Evolutionary conservation across 2,113 vertebrate genomes (phyloP).

Genomic region (Lampris incognitus): DNA sequence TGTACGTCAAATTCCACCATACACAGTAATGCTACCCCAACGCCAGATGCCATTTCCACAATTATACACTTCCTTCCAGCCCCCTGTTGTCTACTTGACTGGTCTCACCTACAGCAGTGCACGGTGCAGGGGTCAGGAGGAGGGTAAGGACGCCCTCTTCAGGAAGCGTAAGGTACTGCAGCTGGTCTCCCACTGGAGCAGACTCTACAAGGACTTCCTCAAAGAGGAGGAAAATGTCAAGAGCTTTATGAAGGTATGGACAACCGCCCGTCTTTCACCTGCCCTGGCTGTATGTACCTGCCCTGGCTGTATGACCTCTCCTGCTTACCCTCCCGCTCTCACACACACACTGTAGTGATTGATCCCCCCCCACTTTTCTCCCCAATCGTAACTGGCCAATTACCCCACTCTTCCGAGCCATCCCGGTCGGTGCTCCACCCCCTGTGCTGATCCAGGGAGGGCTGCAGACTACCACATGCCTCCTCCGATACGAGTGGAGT

Average conservation of each 20-base stretch:
- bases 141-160: slow-evolving; percentile 89
- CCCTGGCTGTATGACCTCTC: not conserved
- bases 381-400: too few species aligned
- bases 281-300: not conserved
- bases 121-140: slow-evolving; percentile 91
- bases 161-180: slow-evolving; percentile 96
- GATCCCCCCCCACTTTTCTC: too few species aligned
- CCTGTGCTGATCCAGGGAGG: too few species aligned
- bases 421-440: too few species aligned
- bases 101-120: slow-evolving; percentile 91
- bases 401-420: too few species aligned
- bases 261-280: not conserved
- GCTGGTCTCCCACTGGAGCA: slow-evolving; percentile 96
- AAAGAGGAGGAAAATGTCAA: slow-evolving; percentile 96
- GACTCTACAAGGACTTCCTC: slow-evolving; percentile 95
- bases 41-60: not conserved
- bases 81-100: slow-evolving; percentile 83
- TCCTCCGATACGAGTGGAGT: too few species aligned
- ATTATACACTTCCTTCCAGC: not conserved
- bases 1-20: not conserved
- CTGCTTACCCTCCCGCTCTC: not conserved
- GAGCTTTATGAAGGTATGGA: slow-evolving; percentile 93
- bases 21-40: not conserved
- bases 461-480: too few species aligned
- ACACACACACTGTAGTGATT: not conserved